phyloP scores from a whole-genome alignment of 2,797 vertebrate species.

The Phataginus tricuspis region DNA sequence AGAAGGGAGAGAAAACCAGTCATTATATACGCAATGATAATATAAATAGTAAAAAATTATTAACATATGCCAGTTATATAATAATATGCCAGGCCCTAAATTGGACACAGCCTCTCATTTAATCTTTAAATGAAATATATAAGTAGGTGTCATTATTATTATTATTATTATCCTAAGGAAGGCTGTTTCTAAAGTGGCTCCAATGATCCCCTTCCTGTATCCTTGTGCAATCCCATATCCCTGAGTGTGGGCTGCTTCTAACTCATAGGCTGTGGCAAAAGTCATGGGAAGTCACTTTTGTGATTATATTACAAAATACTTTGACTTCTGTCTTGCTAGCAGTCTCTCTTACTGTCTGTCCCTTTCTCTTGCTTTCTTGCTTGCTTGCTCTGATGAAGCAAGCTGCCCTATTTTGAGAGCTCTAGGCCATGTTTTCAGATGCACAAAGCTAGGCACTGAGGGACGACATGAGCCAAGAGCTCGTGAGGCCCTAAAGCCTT shows the following conservation, averaged over 20 bases:
- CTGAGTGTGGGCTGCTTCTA: conserved; percentile 26
- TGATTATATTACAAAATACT: conserved; percentile 2
- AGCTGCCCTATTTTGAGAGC: neutral
- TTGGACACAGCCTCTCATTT: conserved; percentile 28
- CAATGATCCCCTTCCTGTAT: neutral
- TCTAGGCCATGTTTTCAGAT: neutral
- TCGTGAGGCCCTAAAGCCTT: neutral
- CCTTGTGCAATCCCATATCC: neutral
- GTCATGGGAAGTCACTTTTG: neutral
- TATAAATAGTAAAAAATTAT: conserved; percentile 49
- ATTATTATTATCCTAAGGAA: neutral
- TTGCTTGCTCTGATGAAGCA: conserved; percentile 11
- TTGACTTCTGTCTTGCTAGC: conserved; percentile 18
- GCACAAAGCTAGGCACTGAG: neutral
- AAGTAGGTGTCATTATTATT: conserved; percentile 15
- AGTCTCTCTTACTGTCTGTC: neutral
- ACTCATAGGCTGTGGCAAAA: conserved; percentile 19
- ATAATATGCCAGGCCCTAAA: conserved; percentile 1
- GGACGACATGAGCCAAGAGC: neutral
- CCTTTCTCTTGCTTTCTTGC: neutral
- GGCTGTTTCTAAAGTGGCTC: conserved; percentile 42
- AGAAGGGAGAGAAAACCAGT: conserved; percentile 35
- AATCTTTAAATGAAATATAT: conserved; percentile 42
- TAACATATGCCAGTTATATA: neutral
- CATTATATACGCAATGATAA: conserved; percentile 48